A percentile compares a stretch with the other conserved stretches of the same genome.
Evolutionary conservation across 2,113 vertebrate genomes (phyloP).

Genomic region (Nannospalax galili): DNA sequence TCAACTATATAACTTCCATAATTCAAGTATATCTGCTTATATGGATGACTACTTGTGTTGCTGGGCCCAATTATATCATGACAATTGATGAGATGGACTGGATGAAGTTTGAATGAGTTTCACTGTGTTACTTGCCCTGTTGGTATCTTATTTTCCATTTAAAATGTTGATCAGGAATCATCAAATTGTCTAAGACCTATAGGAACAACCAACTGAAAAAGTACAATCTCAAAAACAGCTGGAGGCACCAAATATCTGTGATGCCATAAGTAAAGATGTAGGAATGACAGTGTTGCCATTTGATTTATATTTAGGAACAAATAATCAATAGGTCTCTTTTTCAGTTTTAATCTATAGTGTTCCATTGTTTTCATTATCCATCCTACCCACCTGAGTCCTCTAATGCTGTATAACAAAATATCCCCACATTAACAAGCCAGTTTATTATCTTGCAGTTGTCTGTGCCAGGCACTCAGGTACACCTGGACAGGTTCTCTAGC

Average conservation of each 20-base stretch:
- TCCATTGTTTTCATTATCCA: background rate
- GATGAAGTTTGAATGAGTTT: background rate
- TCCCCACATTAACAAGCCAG: background rate
- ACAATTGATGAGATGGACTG: background rate
- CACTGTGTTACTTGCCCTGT: background rate
- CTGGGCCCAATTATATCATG: background rate
- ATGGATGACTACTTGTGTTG: background rate
- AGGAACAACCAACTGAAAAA: background rate
- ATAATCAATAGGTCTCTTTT: conserved; percentile 5
- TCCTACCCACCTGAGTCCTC: background rate
- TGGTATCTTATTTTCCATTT: background rate
- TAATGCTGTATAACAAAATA: background rate
- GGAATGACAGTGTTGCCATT: background rate
- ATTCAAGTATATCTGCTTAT: background rate
- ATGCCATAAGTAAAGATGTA: background rate
- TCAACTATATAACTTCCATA: background rate
- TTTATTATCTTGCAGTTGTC: background rate
- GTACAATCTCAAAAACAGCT: background rate
- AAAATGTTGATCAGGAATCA: background rate
- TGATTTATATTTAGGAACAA: conserved; percentile 27
- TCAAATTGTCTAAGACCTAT: background rate
- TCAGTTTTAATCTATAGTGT: conserved; percentile 7
- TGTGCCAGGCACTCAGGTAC: background rate
- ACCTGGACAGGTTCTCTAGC: background rate
- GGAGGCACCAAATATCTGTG: background rate